These are phyloP conservation scores for Sinocyclocheilus rhinocerous DNA, from an alignment of 2,113 vertebrate genomes.

Conservation along the genomic window DNA sequence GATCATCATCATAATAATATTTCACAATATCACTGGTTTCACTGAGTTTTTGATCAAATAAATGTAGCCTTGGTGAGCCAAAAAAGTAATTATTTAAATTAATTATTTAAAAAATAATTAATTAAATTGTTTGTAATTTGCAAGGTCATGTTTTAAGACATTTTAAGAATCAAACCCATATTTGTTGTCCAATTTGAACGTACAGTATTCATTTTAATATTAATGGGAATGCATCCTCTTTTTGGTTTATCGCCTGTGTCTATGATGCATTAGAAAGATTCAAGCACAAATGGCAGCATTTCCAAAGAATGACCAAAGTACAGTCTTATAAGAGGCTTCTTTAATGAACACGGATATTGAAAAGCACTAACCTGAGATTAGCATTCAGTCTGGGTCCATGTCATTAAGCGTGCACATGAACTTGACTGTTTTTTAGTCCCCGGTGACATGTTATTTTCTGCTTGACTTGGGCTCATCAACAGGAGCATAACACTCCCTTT, in stretches of 20 bases:
- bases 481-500: conserved; percentile 66
- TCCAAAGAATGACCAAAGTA: not conserved
- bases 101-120: too few species aligned
- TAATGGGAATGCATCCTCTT: not conserved
- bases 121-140: too few species aligned
- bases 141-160: too few species aligned
- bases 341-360: conserved; percentile 10
- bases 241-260: not conserved
- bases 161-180: too few species aligned
- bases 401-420: conserved; percentile 21
- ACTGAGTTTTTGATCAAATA: too few species aligned
- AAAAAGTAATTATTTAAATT: too few species aligned
- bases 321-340: not conserved
- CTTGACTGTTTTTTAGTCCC: conserved; percentile 40
- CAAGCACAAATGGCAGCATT: not conserved
- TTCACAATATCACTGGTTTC: too few species aligned
- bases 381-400: not conserved
- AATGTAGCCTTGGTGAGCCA: too few species aligned
- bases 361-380: not conserved
- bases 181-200: too few species aligned
- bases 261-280: too few species aligned
- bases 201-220: not conserved
- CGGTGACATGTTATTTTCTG: conserved; percentile 66
- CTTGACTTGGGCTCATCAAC: conserved; percentile 65
- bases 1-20: too few species aligned